Percentiles rank a stretch among this genome's conserved stretches.
Conservation (phyloP, 2,797 vertebrate genomes). For the Pangasius larnaudii region DNA sequence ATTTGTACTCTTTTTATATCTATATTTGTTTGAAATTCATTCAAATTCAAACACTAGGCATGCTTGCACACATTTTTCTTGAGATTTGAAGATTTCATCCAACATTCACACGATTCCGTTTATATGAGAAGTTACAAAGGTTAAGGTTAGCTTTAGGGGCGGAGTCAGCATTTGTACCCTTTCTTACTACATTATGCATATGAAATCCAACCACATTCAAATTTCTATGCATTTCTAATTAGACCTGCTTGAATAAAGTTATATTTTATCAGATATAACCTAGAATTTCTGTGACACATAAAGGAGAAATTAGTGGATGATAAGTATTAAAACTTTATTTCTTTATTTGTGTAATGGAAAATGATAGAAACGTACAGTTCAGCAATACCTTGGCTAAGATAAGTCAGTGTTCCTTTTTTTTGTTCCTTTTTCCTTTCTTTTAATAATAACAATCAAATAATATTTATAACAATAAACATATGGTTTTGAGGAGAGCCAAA, state of each 20-base stretch:
- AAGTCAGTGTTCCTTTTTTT: slow-evolving; percentile 78
- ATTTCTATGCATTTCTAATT: not conserved
- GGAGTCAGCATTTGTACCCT: not conserved
- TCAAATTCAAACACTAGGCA: not conserved
- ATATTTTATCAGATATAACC: not conserved
- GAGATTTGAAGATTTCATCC: not conserved
- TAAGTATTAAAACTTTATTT: slow-evolving; percentile 83
- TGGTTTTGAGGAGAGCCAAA: slow-evolving; percentile 78
- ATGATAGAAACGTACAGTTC: slow-evolving; percentile 83
- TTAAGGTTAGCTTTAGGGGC: not conserved
- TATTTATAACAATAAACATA: slow-evolving; percentile 76
- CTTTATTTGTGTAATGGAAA: slow-evolving; percentile 82
- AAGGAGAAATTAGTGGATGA: slow-evolving; percentile 48
- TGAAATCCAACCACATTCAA: not conserved
- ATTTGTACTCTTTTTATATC: not conserved
- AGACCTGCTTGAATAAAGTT: not conserved
- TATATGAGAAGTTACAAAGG: not conserved
- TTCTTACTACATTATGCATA: not conserved
- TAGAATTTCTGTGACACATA: not conserved
- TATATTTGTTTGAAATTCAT: not conserved
- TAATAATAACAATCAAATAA: slow-evolving; percentile 79
- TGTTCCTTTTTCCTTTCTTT: slow-evolving; percentile 54
- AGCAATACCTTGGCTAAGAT: slow-evolving; percentile 78
- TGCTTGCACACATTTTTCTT: not conserved
- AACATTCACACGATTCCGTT: not conserved